These are phyloP conservation scores for Orchesella cincta DNA, from an alignment of 1,140 invertebrate genomes.

Conservation along the genomic window DNA sequence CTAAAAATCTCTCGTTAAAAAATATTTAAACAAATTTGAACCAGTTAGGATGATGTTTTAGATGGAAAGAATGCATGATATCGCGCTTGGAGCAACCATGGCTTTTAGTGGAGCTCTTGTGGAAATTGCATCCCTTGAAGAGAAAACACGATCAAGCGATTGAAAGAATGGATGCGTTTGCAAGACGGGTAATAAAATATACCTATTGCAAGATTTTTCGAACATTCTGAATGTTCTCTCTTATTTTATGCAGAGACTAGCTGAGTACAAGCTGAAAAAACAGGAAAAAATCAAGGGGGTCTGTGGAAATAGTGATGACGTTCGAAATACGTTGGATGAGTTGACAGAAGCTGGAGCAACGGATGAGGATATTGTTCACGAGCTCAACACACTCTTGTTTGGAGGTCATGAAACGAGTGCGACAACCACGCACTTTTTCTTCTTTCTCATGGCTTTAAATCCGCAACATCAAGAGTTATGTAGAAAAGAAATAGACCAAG, in stretches of 20 bases:
- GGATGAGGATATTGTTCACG: background rate
- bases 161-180: background rate
- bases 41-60: background rate
- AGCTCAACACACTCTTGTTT: background rate
- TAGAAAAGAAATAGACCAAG: conserved; percentile 17
- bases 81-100: background rate
- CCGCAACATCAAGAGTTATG: background rate
- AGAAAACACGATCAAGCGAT: background rate
- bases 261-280: background rate
- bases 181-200: background rate
- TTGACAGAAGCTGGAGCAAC: background rate
- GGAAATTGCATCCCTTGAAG: background rate
- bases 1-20: background rate
- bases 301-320: too few species aligned
- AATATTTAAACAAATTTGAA: background rate
- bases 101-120: background rate
- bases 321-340: background rate
- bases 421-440: conserved; percentile 3
- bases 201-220: background rate
- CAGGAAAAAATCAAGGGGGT: too few species aligned
- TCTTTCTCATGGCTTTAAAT: background rate
- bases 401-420: conserved; percentile 9
- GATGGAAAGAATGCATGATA: background rate
- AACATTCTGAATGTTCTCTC: too few species aligned
- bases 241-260: background rate